Evolutionary conservation across 2,113 vertebrate species (phyloP), one percentile per base, ranked within the genome.

Genomic region (Ptilorrhoa leucosticta): DNA sequence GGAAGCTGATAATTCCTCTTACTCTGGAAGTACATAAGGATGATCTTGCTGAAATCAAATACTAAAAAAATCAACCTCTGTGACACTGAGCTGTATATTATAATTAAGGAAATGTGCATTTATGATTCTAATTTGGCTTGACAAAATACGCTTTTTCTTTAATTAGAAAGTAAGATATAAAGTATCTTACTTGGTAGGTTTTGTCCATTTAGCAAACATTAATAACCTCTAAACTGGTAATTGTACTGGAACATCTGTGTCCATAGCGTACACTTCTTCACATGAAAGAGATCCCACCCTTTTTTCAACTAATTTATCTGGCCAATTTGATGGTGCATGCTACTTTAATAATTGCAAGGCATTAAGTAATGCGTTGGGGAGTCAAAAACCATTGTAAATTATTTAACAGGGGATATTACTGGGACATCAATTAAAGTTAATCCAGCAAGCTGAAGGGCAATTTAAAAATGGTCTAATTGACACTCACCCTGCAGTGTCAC

Each of bases 341-440:
- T 87, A 60, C 47, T 90, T 63, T 76, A 87, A 65, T 94, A 94
- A 95, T 83, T 92, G 61, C 45, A 90, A 54, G 33, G 54, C 40
- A 93, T 96, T 93, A 91, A 91, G 24, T 47, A 94, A 93, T 87
- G 31, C 91, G 96, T 93, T 91, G 39, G 50, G 79, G 79, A 95
- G 47, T 94, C 54, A 94, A 89, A 97, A 97, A 53, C 4, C 28
- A 54, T 27, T 89, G 92, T 92, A 93, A 93, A 92, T 96, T 93
- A 93, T 95, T 96, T 96, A 89, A 70, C 61, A 51, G 53, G 45
- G 33, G 54, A 73, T 92, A 83, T 93, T 92, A 94, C 42, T 92
- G 17, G 77, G 83, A 86, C 80, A 93, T 96, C 87, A 96, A 92
- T 96, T 96, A 96, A 57, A 91, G 61, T 93, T 94, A 94, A 95